Base-by-base conservation (phyloP, 2,888 invertebrate genomes). In the Atrina japonica region DNA sequence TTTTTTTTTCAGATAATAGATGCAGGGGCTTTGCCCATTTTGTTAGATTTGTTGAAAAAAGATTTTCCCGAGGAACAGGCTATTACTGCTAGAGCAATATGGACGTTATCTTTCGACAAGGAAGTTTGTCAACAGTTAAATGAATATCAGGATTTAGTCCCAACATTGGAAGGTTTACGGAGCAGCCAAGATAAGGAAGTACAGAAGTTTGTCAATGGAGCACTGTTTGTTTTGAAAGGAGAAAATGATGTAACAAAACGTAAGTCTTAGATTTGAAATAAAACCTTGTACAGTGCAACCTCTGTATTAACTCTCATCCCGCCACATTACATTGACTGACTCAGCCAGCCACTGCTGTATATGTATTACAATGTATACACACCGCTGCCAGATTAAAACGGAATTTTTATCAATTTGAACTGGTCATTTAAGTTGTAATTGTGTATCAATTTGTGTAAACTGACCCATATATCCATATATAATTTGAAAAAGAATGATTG, bases 31-130 rank as follows among this genome's bases (percentile, higher is more conserved):
- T 65, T 87, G 3, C 82, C 81, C 2, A 60, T 82, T 27, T 80
- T 87, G 45, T 56, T 80, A 7, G 70, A 76, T 41, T 83, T 87
- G 83, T 65, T 86, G 18, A 78, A 79, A 60, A 72, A 77, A 29
- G 83, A 83, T 0, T 81, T 83, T 41, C 75, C 75, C 7, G 77
- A 81, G 14, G 88, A 87, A 59, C 84, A 84, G 40, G 78, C 81
- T 18, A 79, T 80, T 0, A 78, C 85, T 7, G 83, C 84, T 2
- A 64, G 83, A 3, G 80, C 83, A 14, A 67, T 88, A 5, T 88
- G 87, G 87, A 86, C 85, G 9, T 74, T 88, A n/a, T 73, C 85
- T 6, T 88, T 88, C 50, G 87, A 88, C 70, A 82, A 86, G 67
- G 78, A 80, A 9, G 86, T 84, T 0, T 74, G 81, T 23, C 76